These are phyloP conservation scores for Cecidostiba fungosa DNA, from an alignment of 2,888 invertebrate species.

Conservation along the genomic window DNA sequence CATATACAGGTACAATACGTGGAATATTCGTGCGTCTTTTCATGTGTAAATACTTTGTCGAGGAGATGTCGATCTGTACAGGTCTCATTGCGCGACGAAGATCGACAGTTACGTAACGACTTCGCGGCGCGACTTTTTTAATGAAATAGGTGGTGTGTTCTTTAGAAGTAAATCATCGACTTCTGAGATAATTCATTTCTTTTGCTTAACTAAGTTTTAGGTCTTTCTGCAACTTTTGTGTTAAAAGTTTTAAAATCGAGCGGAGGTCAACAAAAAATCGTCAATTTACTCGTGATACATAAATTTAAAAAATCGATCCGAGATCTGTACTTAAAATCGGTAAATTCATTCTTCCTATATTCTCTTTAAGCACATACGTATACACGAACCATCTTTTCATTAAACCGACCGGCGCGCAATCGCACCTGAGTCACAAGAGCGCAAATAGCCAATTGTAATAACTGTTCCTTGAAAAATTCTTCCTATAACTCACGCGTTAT, in stretches of 20 bases:
- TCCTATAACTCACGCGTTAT: neutral
- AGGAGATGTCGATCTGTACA: constrained; percentile 27
- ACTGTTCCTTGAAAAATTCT: constrained; percentile 49
- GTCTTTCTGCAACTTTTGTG: neutral
- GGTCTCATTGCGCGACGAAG: constrained; percentile 26
- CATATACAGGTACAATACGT: neutral
- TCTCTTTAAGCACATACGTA: neutral
- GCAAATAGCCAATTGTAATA: constrained; percentile 47
- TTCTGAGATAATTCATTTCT: neutral
- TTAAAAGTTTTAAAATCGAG: neutral
- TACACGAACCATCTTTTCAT: neutral
- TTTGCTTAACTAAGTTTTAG: neutral
- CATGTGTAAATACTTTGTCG: constrained; percentile 69
- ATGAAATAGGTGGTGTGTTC: neutral
- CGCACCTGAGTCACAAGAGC: constrained; percentile 41
- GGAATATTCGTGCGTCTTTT: constrained; percentile 64
- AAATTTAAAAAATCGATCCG: too few relatives aligned
- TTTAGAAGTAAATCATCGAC: neutral
- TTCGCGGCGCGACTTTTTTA: neutral
- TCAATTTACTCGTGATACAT: neutral
- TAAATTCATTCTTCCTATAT: neutral
- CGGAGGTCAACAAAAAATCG: neutral
- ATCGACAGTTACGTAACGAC: constrained; percentile 35
- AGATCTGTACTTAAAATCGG: neutral
- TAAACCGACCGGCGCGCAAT: neutral